Conservation (phyloP, 2,113 vertebrate genomes). For the Gobio gobio region DNA sequence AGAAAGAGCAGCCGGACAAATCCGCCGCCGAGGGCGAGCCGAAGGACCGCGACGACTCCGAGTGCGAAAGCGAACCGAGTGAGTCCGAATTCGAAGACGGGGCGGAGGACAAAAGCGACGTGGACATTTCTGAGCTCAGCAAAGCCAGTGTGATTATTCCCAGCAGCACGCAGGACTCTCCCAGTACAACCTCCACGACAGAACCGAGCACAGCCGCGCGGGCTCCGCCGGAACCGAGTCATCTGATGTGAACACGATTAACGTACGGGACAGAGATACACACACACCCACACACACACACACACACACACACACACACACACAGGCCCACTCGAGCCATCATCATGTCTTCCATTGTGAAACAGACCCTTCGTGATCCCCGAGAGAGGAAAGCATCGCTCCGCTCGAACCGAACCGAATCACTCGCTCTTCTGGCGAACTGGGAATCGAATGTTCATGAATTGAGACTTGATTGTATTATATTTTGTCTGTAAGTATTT, state of each 20-base stretch:
- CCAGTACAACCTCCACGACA: constrained; percentile 49
- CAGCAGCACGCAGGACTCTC: constrained; percentile 63
- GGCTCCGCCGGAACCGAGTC: constrained; percentile 55
- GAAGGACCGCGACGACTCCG: constrained; percentile 83
- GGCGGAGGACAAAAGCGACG: constrained; percentile 80
- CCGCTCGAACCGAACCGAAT: constrained; percentile 50
- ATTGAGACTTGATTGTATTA: constrained; percentile 63
- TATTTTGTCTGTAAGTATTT: constrained; percentile 81
- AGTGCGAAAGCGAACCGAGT: constrained; percentile 89
- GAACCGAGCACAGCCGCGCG: constrained; percentile 66
- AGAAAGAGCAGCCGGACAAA: constrained; percentile 84
- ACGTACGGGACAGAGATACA: neutral
- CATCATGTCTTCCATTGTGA: neutral
- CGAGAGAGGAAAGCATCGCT: neutral
- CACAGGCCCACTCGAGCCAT: neutral
- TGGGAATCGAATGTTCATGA: constrained; percentile 47
- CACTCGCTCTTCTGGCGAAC: constrained; percentile 56
- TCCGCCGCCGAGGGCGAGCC: constrained; percentile 68
- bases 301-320: neutral
- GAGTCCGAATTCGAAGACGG: constrained; percentile 89
- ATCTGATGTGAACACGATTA: neutral
- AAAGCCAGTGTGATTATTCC: constrained; percentile 84
- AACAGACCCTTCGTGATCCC: neutral
- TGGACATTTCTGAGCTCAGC: constrained; percentile 81
- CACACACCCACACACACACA: neutral